Evolutionary conservation across 2,888 invertebrate genomes (phyloP), one percentile per base, ranked within the genome.

Genomic region (Piscicola geometra): DNA sequence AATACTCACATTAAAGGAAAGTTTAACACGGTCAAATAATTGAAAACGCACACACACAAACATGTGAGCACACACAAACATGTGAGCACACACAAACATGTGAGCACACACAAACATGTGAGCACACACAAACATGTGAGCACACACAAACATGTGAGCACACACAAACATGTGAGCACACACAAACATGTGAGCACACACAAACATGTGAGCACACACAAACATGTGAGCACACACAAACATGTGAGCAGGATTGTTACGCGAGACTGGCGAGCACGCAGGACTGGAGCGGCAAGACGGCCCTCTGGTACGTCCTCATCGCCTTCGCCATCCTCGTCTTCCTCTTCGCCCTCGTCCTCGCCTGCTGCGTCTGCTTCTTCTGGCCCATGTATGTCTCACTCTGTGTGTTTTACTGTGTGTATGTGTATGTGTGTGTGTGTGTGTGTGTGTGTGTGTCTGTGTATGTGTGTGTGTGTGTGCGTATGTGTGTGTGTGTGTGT

Each of bases 291-390:
- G 78, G 76, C 70, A 78, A 78, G 71, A 80, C 76, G 76, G 78
- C 75, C 69, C 71, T 79, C 32, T 80, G 80, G 80, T 80, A 78
- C 78, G 28, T 79, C 33, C 79, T 80, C 67, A 80, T 80, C 36
- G 80, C 80, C 47, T 69, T 79, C 35, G 76, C 80, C 47, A 73
- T 80, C 52, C 73, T 80, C 75, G 79, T 80, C 71, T 73, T 79
- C 71, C 30, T 80, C 50, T 36, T 79, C 25, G 50, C 77, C 41
- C 74, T 79, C 75, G 76, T 80, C 60, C 32, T 74, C 30, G 77
- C 78, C 76, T 75, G 75, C 77, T 74, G 71, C 52, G 75, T 79
- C 74, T 77, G 78, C 76, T 78, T 66, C 76, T 78, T 60, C 50
- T 79, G 79, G 78, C 76, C 76, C 52, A 75, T 69, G 68, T 69